Conservation (phyloP, 2,113 vertebrate genomes). For the Eulacestoma nigropectus region DNA sequence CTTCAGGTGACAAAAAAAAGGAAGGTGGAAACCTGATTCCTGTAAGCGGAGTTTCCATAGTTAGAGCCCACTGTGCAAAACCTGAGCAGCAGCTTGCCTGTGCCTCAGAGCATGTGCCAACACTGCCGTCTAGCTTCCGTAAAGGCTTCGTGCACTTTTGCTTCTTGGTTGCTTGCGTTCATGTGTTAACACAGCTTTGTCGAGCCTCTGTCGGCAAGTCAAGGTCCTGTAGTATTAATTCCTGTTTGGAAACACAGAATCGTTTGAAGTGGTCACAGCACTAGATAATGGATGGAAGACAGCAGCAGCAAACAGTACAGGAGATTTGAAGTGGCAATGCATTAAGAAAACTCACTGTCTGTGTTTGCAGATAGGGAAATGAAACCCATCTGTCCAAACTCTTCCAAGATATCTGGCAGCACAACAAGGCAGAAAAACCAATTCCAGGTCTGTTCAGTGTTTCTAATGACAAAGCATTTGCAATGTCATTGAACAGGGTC, state of each 20-base stretch:
- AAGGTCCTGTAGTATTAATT: not conserved
- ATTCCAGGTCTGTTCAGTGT: not conserved
- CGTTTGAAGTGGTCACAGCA: not conserved
- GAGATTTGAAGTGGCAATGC: not conserved
- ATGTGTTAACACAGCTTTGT: not conserved
- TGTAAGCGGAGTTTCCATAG: fast-evolving
- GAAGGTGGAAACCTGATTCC: not conserved
- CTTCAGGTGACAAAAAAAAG: not conserved
- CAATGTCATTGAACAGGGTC: not conserved
- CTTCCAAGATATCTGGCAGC: not conserved
- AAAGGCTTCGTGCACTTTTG: not conserved
- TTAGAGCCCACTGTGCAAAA: not conserved
- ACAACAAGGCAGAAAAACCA: not conserved
- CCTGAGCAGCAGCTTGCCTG: not conserved
- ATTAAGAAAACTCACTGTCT: not conserved
- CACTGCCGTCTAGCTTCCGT: not conserved
- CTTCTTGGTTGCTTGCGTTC: fast-evolving
- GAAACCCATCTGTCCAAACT: not conserved
- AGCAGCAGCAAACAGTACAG: not conserved
- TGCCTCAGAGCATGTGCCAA: not conserved
- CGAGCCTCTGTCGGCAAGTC: fast-evolving
- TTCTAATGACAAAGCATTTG: not conserved
- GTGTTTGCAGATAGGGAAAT: not conserved
- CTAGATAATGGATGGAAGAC: fast-evolving
- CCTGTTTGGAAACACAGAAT: not conserved